Evolutionary conservation across 2,888 invertebrate species (phyloP), one percentile per base, ranked within the genome.

Genomic region (Stenotaenia linearis): DNA sequence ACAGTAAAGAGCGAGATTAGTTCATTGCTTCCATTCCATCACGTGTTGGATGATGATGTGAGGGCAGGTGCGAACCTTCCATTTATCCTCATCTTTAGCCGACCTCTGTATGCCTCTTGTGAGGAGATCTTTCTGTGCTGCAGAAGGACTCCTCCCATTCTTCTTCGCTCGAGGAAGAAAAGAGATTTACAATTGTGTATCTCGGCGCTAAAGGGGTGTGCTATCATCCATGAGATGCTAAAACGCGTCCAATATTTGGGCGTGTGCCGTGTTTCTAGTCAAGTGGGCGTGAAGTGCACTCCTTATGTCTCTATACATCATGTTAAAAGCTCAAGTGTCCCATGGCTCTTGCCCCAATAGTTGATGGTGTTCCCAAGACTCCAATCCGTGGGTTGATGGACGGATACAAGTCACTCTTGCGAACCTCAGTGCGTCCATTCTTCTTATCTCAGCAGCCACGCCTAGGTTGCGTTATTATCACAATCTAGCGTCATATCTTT

Each of bases 301-400:
- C 18, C 56, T 56, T 56, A 56, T 56, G 56, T 56, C n/a, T 56
- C 56, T 56, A 56, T 56, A 56, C 56, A 56, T 56, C 56, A 56
- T 56, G 56, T 56, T 56, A 56, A 56, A 56, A 56, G 56, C 56
- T 56, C 56, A 56, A 56, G 56, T 56, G 56, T 56, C 56, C 56
- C 56, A 56, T 56, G 56, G 56, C 56, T 56, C 56, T 56, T 56
- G 56, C 56, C 56, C 56, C 56, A 56, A 56, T 56, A 56, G 56
- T 56, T 56, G 56, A 56, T 56, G 56, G 40, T 23, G 56, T 56
- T 56, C 56, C 56, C 56, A 18, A 56, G 56, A 56, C 56, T 56
- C 56, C 56, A 56, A 56, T 56, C 56, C 56, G 23, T 18, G 23
- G 56, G 56, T 56, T 56, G 56, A 56, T 56, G 56, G 56, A 56